Evolutionary conservation across 2,113 vertebrate species (phyloP).

Genomic region (Odontophorus gujanensis): DNA sequence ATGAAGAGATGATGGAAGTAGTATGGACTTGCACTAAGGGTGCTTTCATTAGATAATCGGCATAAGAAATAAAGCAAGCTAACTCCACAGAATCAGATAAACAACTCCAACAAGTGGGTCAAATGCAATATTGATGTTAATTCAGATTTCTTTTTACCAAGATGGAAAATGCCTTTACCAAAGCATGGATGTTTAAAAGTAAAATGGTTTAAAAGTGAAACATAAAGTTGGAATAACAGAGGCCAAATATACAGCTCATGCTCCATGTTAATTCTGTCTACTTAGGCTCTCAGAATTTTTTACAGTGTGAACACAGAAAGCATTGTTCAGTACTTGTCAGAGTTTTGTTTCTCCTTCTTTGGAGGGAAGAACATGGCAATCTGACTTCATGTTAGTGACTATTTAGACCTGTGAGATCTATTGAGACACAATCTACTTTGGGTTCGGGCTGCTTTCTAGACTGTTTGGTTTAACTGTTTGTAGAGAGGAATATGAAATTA

Average conservation of each 20-base stretch:
- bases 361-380: not conserved
- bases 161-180: not conserved
- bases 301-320: not conserved
- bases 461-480: not conserved
- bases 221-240: not conserved
- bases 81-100: not conserved
- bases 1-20: not conserved
- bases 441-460: not conserved
- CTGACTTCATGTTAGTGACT: not conserved
- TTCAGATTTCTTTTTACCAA: not conserved
- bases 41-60: not conserved
- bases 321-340: not conserved
- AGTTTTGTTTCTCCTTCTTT: not conserved
- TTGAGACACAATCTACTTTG: not conserved
- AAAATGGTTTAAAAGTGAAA: not conserved
- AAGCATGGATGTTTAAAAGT: not conserved
- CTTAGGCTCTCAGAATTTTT: not conserved
- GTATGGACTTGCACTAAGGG: not conserved
- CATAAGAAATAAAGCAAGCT: not conserved
- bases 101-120: not conserved
- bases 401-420: not conserved
- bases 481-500: not conserved
- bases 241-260: not conserved
- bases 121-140: not conserved
- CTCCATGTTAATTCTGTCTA: not conserved